Evolutionary conservation across 2,797 vertebrate genomes (phyloP).

Genomic region (Anabas testudineus): DNA sequence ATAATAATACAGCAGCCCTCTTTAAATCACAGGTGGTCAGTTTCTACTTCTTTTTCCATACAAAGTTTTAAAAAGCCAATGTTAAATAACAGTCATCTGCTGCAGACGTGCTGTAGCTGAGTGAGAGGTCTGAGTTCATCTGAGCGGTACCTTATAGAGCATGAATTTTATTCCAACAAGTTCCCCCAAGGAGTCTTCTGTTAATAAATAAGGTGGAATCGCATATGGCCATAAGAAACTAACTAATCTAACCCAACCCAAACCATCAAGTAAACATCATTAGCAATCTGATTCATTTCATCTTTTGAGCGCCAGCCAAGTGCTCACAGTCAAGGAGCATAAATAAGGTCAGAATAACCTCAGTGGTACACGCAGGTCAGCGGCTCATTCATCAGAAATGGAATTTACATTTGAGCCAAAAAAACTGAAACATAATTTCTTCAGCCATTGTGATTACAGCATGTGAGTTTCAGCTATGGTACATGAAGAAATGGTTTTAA

Average conservation of each 20-base stretch:
- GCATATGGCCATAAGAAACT: constrained; percentile 12
- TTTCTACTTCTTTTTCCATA: constrained; percentile 47
- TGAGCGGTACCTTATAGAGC: neutral
- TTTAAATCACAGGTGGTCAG: constrained; percentile 73
- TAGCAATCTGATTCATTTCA: neutral
- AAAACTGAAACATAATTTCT: constrained; percentile 30
- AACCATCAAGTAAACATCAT: neutral
- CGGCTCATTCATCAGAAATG: neutral
- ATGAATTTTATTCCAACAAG: neutral
- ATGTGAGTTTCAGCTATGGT: neutral
- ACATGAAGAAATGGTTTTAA: neutral
- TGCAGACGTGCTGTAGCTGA: constrained; percentile 25
- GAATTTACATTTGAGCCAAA: constrained; percentile 29
- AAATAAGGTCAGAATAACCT: constrained; percentile 24
- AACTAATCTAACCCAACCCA: no score
- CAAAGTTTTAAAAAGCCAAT: constrained; percentile 61
- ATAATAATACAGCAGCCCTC: constrained; percentile 70
- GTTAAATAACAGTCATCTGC: constrained; percentile 59
- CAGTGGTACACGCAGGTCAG: neutral
- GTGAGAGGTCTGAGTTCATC: constrained; percentile 18
- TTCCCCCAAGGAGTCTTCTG: neutral
- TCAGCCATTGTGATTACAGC: neutral
- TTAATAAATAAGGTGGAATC: constrained; percentile 11
- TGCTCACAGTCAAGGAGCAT: neutral
- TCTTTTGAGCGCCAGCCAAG: neutral